Evolutionary conservation across 1,140 invertebrate genomes (phyloP), one percentile per base, ranked within the genome.

Genomic region (Achroia grisella): DNA sequence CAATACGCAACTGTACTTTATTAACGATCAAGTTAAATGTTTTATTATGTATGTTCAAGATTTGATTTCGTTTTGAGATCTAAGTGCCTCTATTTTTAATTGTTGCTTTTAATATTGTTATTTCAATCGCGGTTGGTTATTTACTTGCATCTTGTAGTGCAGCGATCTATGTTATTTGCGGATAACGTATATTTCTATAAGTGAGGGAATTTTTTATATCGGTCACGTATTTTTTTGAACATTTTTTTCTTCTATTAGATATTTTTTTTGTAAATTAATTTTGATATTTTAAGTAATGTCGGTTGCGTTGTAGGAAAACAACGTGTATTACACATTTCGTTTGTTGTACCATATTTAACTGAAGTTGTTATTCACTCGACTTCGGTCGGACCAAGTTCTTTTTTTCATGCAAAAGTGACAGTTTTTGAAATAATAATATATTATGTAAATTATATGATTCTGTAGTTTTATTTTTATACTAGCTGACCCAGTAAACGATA

Each of bases 361-460:
- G 53, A 55, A 62, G 56, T 66, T 72, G 59, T 72, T 67, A 58
- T 65, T 61, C 58, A 70, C 60, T 63, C 62, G 64, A 67, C 52
- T 51, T 54, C 56, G 62, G 62, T 71, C 64, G 62, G 68, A 76
- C 62, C 62, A 64, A 67, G 55, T 67, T 79, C 72, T 51, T 55
- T 71, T 78, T 64, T 56, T 23, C 17, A 60, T 71, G 59, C 73
- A 71, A 74, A 72, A 61, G 62, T 58, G 69, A 67, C 72, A 78
- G 66, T 68, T 77, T 81, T 76, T 72, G 52, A 76, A 82, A 73
- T 76, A 71, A 79, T 72, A 74, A 49, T 71, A 76, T 64, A 80
- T 72, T 70, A 76, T 78, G 78, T 83, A 80, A 80, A 78, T 71
- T 69, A 74, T 51, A 67, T 52, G 12, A 50, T 36, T 11, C 1